Base-by-base conservation (phyloP, 2,888 invertebrate genomes). In the Harmothoe impar region DNA sequence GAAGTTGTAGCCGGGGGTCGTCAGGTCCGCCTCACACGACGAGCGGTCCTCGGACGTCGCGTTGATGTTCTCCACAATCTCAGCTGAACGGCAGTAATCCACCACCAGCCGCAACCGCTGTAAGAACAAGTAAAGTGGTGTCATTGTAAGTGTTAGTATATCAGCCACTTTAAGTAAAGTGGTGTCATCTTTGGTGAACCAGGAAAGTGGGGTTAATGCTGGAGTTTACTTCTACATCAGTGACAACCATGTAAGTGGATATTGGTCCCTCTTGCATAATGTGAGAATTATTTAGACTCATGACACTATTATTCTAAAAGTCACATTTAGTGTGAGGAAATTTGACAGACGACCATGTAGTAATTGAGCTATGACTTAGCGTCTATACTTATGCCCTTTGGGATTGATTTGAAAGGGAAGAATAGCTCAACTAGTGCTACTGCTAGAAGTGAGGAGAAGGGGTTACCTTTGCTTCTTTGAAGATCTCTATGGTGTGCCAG, bases 401-500 rank as follows among this genome's bases (percentile, higher is more conserved):
- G 10, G 12, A 15, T 17, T 52, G 54, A 52, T 10, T 52, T 15
- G 10, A 10, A 52, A 10, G 10, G 54, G 10, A 52, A 15, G 12
- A 52, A 10, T 52, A 15, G 10, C 17, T 10, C 17, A 15, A 10
- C 54, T 52, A 15, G 54, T 52, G n/a, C 68, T 20, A 68, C 23
- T 5, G 25, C 93, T n/a, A n/a, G n/a, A n/a, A n/a, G n/a, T n/a
- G n/a, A n/a, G n/a, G n/a, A n/a, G n/a, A n/a, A n/a, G n/a, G n/a
- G n/a, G n/a, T n/a, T 89, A 95, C 95, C 94, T 93, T 94, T 91
- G 94, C 94, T 51, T 92, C 92, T 23, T 94, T 93, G 95, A 98
- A 98, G 93, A 99, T 97, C 95, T 99, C 99, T 91, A 99, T 96
- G 17, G 92, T 90, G 96, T 99, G 99, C 99, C 99, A 99, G 95